Evolutionary conservation across 2,888 invertebrate species (phyloP), one percentile per base, ranked within the genome.

Genomic region (Arrhopalites spinosus): DNA sequence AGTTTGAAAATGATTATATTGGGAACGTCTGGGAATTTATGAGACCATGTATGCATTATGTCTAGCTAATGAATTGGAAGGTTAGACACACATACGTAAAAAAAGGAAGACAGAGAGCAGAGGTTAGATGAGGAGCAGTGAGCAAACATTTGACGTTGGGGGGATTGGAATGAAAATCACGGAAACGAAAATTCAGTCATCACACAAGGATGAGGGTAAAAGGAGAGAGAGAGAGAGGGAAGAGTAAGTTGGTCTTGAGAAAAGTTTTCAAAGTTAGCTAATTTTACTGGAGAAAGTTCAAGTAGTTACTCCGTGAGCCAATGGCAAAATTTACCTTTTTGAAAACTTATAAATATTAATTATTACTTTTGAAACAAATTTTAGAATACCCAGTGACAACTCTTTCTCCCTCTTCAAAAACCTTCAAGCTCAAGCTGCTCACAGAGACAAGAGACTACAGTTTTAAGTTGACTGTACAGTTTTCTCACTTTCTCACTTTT

Each of bases 301-400:
- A 61, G 27, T 61, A 27, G 11, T 11, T 27, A 61, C 27, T 17
- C 27, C 1, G 20, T 5, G 11, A 61, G 64, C 17, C n/a, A 29
- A 5, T 30, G 29, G 17, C 8, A 64, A 66, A 66, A 66, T 64
- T 36, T n/a, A 64, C 53, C 29, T 25, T 50, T 27, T n/a, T n/a
- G n/a, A n/a, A 69, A 69, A 69, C 69, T 69, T 69, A 69, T 69
- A 69, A 69, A 69, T 69, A 69, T 69, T 69, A 69, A 69, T 69
- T 69, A 69, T 69, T 69, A 69, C 56, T 69, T 69, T 29, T 29
- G 30, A 69, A 69, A 53, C 53, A 69, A 69, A 69, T 56, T 69
- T 50, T 68, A 25, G 64, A 64, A 0, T 64, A 66, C 66, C 66
- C 36, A 43, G 23, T 2, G 23, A 66, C 29, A 64, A 17, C n/a